phyloP scores from a whole-genome alignment of 2,113 vertebrate species.

The Psephotus haematonotus region DNA sequence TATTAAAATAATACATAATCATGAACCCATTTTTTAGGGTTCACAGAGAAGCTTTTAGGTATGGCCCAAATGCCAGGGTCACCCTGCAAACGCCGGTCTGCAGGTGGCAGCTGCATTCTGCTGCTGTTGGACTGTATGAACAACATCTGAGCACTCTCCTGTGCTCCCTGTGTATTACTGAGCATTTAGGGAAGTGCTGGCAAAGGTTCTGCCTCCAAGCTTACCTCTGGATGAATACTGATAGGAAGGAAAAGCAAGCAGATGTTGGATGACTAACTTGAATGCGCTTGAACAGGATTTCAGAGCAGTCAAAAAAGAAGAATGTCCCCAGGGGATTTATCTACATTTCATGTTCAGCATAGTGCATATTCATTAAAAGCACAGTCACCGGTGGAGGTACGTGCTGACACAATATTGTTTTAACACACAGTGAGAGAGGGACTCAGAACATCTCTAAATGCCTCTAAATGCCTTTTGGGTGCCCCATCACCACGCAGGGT shows the following conservation, averaged over 20 bases:
- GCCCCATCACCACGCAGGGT: not conserved
- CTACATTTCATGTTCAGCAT: not conserved
- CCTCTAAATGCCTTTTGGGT: not conserved
- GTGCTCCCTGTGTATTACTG: not conserved
- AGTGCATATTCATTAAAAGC: not conserved
- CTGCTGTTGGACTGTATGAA: not conserved
- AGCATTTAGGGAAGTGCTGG: not conserved
- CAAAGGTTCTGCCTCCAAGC: not conserved
- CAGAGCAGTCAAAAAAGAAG: not conserved
- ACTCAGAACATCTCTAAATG: not conserved
- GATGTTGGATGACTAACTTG: not conserved
- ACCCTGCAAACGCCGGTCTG: not conserved
- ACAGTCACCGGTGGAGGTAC: not conserved
- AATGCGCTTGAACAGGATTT: not conserved
- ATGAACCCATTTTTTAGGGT: not conserved
- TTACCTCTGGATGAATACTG: not conserved
- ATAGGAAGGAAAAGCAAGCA: not conserved
- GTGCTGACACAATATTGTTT: not conserved
- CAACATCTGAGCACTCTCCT: not conserved
- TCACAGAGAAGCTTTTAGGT: slow-evolving; percentile 29
- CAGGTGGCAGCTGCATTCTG: slow-evolving; percentile 45
- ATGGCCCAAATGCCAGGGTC: not conserved
- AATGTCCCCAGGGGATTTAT: not conserved
- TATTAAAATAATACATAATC: not conserved
- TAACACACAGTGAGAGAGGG: not conserved